These are phyloP conservation scores for Cichlasoma orientale DNA, from an alignment of 2,797 vertebrate genomes.

Conservation along the genomic window DNA sequence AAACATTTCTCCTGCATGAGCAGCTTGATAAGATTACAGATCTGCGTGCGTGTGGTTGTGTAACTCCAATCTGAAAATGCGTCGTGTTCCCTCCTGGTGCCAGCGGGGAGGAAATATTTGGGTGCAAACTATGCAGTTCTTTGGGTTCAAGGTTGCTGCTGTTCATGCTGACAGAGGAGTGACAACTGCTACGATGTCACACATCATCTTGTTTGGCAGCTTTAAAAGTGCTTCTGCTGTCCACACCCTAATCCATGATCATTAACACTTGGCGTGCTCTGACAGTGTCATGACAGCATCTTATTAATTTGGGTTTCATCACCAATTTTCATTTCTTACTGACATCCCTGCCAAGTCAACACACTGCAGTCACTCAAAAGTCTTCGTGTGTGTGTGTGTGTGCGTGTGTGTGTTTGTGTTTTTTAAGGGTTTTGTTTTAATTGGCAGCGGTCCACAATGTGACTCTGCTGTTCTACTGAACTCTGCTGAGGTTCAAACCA, in stretches of 20 bases:
- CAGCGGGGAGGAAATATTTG: background rate
- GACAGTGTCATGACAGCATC: constrained; percentile 5
- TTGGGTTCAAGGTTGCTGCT: background rate
- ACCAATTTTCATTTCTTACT: constrained; percentile 1
- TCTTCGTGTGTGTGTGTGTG: background rate
- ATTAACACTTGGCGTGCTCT: background rate
- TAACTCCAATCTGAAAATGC: constrained; percentile 11
- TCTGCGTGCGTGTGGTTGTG: constrained; percentile 32
- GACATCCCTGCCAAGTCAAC: constrained; percentile 45
- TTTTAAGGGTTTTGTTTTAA: constrained; percentile 4
- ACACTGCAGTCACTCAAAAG: constrained; percentile 23
- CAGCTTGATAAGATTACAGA: constrained; percentile 66
- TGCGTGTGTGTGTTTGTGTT: background rate
- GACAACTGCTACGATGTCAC: background rate
- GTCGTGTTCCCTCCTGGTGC: background rate
- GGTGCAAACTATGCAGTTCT: constrained; percentile 12
- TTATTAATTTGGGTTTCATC: constrained; percentile 41
- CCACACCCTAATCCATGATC: background rate
- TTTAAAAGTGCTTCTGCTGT: background rate
- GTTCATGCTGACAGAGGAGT: background rate
- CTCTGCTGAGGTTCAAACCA: background rate
- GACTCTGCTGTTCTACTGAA: background rate
- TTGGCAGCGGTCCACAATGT: background rate
- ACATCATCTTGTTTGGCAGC: background rate
- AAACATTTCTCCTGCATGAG: constrained; percentile 67